These are phyloP conservation scores for Hirtodrosophila histrioides DNA, from an alignment of 2,888 invertebrate genomes.

Conservation along the genomic window DNA sequence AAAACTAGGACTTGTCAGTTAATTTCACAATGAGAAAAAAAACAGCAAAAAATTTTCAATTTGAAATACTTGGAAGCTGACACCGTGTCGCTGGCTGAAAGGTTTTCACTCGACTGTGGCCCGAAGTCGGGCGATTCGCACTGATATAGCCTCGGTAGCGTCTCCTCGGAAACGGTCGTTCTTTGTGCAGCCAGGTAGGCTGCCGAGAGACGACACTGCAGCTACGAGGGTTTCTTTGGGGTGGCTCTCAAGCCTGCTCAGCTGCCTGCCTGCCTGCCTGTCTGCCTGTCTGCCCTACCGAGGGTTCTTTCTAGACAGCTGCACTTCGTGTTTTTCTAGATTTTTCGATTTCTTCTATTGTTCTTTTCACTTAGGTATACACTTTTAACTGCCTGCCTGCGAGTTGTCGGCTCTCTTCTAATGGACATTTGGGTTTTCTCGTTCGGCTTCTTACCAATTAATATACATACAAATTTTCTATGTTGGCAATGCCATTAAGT, in stretches of 20 bases:
- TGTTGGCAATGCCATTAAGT: conserved; percentile 43
- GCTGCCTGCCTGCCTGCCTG: no score
- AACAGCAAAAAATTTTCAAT: not conserved
- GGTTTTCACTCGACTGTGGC: conserved; percentile 52
- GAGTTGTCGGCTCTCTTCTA: no score
- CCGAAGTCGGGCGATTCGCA: conserved; percentile 3
- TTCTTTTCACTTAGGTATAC: conserved; percentile 7
- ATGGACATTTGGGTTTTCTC: no score
- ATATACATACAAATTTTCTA: not conserved
- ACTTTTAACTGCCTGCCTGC: not conserved
- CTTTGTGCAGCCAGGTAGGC: conserved; percentile 30
- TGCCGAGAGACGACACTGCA: no score
- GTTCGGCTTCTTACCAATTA: not conserved
- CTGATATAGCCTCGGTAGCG: conserved; percentile 44
- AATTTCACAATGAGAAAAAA: not conserved
- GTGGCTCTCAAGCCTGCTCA: no score
- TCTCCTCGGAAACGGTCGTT: not conserved
- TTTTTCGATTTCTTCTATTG: conserved; percentile 3
- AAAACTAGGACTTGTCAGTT: not conserved
- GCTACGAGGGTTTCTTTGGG: no score
- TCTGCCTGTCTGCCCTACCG: no score
- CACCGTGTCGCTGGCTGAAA: conserved; percentile 58
- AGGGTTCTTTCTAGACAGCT: conserved; percentile 22
- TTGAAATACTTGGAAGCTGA: conserved; percentile 10
- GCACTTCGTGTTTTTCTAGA: conserved; percentile 38